Evolutionary conservation across 2,888 invertebrate genomes (phyloP), one percentile per base, ranked within the genome.

Genomic region (Cerceris ruficornis): DNA sequence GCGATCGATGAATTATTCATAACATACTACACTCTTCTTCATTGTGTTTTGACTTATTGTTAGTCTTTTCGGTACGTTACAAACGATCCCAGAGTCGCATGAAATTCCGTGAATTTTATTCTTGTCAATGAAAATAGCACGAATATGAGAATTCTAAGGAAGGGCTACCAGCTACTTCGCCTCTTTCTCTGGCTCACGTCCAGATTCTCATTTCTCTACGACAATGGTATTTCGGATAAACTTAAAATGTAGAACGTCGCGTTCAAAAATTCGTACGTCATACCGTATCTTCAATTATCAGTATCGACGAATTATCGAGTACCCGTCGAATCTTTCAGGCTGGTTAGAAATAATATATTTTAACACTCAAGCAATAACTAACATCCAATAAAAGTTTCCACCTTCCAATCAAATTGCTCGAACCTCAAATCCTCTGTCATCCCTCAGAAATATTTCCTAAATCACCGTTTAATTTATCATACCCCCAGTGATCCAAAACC

Each of bases 1-100:
- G 73, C 86, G 80, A 83, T 83, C 74, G 59, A 86, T 87, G 84
- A 87, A 87, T 88, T 84, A 88, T 88, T 87, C 87, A 88, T 87
- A 80, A 82, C 77, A 86, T 70, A 68, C 65, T 73, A 68, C 77
- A 28, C 75, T 72, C 82, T 64, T 79, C 80, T 73, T 80, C 80
- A 61, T 75, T 66, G 66, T 82, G 84, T 87, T 87, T 86, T 87
- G 86, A 83, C 85, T 86, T 86, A 87, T 86, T 86, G 85, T 86
- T 77, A 77, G 80, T 69, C 75, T 85, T 77, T 82, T 84, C 73
- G 76, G 66, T 76, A 70, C 77, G 79, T 86, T 84, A 81, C 82
- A 77, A 86, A 81, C 86, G 82, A 79, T 81, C 54, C 59, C 55
- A 80, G 69, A 68, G 74, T 79, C 69, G 75, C 60, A 71, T 75